Evolutionary conservation across 2,113 vertebrate genomes (phyloP), one percentile per base, ranked within the genome.

Genomic region (Pangasianodon gigas): DNA sequence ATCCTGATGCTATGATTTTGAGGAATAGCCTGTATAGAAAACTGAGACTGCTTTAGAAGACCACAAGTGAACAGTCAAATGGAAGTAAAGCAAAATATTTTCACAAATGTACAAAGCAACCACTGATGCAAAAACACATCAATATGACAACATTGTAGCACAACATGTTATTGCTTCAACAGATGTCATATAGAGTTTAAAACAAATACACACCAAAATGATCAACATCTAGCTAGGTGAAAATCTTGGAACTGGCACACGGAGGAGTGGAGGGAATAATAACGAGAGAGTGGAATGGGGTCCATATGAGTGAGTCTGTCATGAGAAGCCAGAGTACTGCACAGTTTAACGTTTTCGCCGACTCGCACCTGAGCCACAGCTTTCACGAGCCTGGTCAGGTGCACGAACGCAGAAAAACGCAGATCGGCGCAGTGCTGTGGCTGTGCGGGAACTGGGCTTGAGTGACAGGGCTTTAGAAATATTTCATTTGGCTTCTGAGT

Each of bases 1-100:
- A 90, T 89, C 89, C 77, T 89, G 91, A 89, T 52, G 89, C 71
- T 71, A 87, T 87, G 87, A 79, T 71, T 58, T 56, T 71, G 74
- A 88, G 71, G 41, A 44, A 74, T 89, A 89, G 82, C 81, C 88
- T 84, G 46, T 83, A 62, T 80, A 77, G 69, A 87, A 87, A 87
- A 90, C 80, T 62, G 19, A 74, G 67, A 52, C 54, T 48, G 81
- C 11, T 79, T 89, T 79, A 52, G 56, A 89, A 89, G 83, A 89
- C 69, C n/a, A 52, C 41, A 79, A 79, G 26, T 79, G 65, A 84
- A 89, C 87, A 84, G 80, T 84, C 52, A 24, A 77, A 89, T 85
- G 81, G 71, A 75, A 89, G 29, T 52, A 41, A 84, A 79, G 29
- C n/a, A 19, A 89, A 54, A 51, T 10, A 77, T 48, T 5, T 69